Conservation (phyloP, 2,113 vertebrate species). For the Phaethornis superciliosus region DNA sequence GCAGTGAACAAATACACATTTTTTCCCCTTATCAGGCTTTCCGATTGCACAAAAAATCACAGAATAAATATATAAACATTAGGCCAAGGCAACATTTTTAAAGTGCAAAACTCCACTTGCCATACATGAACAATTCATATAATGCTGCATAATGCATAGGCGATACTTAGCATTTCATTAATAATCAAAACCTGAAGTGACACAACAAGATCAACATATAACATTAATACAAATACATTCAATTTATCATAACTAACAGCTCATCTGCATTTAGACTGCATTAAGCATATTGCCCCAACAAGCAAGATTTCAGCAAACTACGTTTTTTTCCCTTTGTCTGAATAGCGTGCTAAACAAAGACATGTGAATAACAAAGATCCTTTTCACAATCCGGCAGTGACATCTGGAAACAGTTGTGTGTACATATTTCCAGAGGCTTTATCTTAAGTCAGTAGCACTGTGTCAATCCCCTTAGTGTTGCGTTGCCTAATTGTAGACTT, state of each 20-base stretch:
- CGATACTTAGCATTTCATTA: slow-evolving; percentile 38
- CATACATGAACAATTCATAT: slow-evolving; percentile 21
- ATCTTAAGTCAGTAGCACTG: not conserved
- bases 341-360: slow-evolving; percentile 5
- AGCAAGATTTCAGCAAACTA: not conserved
- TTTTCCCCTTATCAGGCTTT: not conserved
- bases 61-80: slow-evolving; percentile 30
- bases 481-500: not conserved
- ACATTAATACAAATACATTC: slow-evolving; percentile 57
- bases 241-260: slow-evolving; percentile 51
- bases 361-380: slow-evolving; percentile 3
- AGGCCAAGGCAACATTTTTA: slow-evolving; percentile 60
- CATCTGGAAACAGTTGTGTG: not conserved
- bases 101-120: slow-evolving; percentile 59
- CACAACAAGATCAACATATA: slow-evolving; percentile 45
- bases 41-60: slow-evolving; percentile 2
- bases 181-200: slow-evolving; percentile 44
- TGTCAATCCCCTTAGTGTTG: not conserved
- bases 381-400: not conserved
- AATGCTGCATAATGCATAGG: slow-evolving; percentile 27
- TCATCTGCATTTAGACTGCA: slow-evolving; percentile 5
- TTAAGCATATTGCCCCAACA: slow-evolving; percentile 2
- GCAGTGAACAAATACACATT: slow-evolving; percentile 10
- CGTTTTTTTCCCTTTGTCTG: not conserved
- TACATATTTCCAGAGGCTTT: not conserved